Percentiles rank a stretch among this genome's conserved stretches.
Evolutionary conservation across 2,797 vertebrate species (phyloP).

Genomic region (Lemur catta): DNA sequence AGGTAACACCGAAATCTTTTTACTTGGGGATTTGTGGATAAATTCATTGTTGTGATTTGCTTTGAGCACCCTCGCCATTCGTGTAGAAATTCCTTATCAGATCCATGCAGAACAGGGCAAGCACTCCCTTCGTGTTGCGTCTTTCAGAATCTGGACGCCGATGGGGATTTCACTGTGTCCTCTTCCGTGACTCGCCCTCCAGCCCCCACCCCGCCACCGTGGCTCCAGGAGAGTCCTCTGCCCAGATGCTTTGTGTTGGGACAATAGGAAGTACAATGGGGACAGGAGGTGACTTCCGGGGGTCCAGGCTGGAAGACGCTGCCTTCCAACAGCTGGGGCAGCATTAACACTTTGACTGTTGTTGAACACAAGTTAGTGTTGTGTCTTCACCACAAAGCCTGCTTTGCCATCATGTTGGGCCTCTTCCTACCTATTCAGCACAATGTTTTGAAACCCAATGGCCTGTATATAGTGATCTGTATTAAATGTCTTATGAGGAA

Average conservation of each 20-base stretch:
- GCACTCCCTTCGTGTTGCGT: not conserved
- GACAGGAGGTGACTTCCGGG: not conserved
- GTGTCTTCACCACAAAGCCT: too few relatives aligned
- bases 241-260: not conserved
- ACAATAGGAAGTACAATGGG: not conserved
- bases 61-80: not conserved
- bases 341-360: too few relatives aligned
- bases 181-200: not conserved
- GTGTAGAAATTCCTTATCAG: too few relatives aligned
- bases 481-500: not conserved
- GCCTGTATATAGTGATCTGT: rapidly evolving
- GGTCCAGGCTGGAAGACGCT: not conserved
- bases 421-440: not conserved
- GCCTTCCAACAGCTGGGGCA: not conserved
- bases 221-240: not conserved
- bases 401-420: too few relatives aligned
- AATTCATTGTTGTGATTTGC: not conserved
- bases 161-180: too few relatives aligned
- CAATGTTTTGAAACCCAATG: not conserved
- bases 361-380: too few relatives aligned
- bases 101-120: not conserved
- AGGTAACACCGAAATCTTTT: not conserved
- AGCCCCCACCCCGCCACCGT: not conserved
- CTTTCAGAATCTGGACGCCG: not conserved
- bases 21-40: not conserved